phyloP scores from a whole-genome alignment of 2,888 invertebrate genomes.

The Corbicula japonica region DNA sequence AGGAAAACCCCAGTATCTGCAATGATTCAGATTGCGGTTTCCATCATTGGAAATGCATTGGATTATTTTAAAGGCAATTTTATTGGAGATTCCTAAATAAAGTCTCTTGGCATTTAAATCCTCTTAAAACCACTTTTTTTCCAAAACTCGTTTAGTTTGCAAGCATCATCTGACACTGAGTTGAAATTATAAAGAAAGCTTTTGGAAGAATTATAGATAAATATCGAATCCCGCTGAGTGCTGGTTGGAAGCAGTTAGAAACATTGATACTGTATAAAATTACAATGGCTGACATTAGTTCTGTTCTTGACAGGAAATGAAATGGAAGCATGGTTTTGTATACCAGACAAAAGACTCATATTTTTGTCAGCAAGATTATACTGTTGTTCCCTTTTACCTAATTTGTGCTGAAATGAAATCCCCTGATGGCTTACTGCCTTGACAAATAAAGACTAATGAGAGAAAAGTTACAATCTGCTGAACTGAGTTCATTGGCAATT shows the following conservation, averaged over 20 bases:
- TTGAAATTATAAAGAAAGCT: background rate
- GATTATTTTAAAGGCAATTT: too few relatives aligned
- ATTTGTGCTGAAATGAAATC: slow-evolving; percentile 2
- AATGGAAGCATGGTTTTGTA: slow-evolving; percentile 22
- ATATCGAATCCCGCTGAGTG: slow-evolving; percentile 9
- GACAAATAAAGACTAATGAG: too few relatives aligned
- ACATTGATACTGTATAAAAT: background rate
- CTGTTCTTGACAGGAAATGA: slow-evolving; percentile 32
- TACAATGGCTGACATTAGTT: slow-evolving; percentile 15
- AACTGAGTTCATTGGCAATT: too few relatives aligned
- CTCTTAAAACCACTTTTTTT: background rate
- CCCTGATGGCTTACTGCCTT: too few relatives aligned
- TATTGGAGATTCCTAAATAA: too few relatives aligned
- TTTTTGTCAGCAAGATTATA: slow-evolving; percentile 3
- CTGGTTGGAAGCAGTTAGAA: slow-evolving; percentile 2
- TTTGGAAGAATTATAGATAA: slow-evolving; percentile 10
- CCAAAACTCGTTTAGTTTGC: background rate
- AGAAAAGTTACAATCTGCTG: too few relatives aligned
- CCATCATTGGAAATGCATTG: too few relatives aligned
- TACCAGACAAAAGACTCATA: slow-evolving; percentile 9
- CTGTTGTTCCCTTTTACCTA: slow-evolving; percentile 9
- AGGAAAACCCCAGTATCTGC: too few relatives aligned
- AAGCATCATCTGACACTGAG: background rate
- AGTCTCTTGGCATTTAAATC: too few relatives aligned
- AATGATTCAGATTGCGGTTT: too few relatives aligned